Evolutionary conservation across 2,113 vertebrate genomes (phyloP).

Genomic region (Haliaeetus leucogaster): DNA sequence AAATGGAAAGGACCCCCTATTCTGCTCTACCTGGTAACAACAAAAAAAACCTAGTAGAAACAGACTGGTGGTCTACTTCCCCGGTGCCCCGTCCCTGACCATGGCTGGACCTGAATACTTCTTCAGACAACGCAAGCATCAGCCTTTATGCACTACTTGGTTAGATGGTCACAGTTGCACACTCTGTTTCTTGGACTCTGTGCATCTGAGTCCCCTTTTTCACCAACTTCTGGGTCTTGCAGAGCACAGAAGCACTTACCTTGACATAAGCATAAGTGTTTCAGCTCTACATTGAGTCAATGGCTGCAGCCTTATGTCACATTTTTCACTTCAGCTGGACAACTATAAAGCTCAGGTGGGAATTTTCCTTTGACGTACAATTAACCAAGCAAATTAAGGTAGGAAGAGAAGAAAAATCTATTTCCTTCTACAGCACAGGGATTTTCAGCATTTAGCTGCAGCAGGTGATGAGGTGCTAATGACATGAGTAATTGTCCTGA

Average conservation of each 20-base stretch:
- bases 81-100: not conserved
- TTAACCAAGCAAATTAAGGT: not conserved
- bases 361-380: not conserved
- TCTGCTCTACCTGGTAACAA: not conserved
- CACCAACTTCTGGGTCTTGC: not conserved
- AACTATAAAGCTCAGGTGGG: not conserved
- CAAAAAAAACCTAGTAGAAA: not conserved
- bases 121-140: not conserved
- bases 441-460: not conserved
- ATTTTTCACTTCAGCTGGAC: not conserved
- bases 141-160: not conserved
- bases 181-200: not conserved
- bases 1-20: not conserved
- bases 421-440: not conserved
- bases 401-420: not conserved
- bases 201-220: not conserved
- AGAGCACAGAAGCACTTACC: not conserved
- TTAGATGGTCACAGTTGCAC: not conserved
- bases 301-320: not conserved
- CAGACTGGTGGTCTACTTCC: not conserved
- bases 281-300: not conserved
- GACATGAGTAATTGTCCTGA: not conserved
- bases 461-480: not conserved
- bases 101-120: too few relatives aligned
- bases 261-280: not conserved